Percentiles rank a stretch among this genome's conserved stretches.
Conservation (phyloP, 1,140 invertebrate genomes). For the Drosophila quadrilineata region DNA sequence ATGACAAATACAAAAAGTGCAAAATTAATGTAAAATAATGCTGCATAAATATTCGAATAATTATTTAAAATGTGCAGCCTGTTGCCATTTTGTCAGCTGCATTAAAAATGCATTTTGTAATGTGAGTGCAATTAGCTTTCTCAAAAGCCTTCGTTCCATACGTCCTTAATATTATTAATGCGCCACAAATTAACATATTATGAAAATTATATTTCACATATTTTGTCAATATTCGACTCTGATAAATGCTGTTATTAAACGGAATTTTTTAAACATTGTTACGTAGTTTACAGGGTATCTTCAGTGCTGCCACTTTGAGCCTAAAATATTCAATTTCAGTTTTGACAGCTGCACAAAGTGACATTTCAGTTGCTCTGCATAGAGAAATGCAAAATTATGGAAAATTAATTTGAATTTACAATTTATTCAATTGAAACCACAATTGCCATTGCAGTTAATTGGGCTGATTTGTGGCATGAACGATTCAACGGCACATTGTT, state of each 20-base stretch:
- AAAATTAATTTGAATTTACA: constrained; percentile 25
- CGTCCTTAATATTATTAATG: constrained; percentile 36
- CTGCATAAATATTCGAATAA: too few species aligned
- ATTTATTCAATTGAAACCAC: background rate
- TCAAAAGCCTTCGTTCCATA: constrained; percentile 1
- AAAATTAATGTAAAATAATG: too few species aligned
- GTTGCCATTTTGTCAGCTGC: constrained; percentile 4
- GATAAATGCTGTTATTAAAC: background rate
- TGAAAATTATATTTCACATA: background rate
- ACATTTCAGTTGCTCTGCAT: background rate
- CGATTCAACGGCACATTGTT: background rate
- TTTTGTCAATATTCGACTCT: background rate
- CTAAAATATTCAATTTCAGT: constrained; percentile 45
- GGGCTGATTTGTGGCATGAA: background rate
- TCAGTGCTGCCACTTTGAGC: too few species aligned
- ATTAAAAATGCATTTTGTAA: constrained; percentile 30
- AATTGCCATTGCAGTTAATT: constrained; percentile 4
- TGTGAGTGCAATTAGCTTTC: constrained; percentile 39
- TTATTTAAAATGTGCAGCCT: background rate
- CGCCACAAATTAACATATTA: constrained; percentile 61
- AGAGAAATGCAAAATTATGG: constrained; percentile 17
- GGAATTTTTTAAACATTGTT: background rate
- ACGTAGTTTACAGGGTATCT: background rate
- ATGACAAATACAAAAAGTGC: too few species aligned
- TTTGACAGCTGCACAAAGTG: constrained; percentile 31